A percentile compares a stretch with the other conserved stretches of the same genome.
Conservation (phyloP, 2,797 vertebrate species). For the Chloroceryle inda region DNA sequence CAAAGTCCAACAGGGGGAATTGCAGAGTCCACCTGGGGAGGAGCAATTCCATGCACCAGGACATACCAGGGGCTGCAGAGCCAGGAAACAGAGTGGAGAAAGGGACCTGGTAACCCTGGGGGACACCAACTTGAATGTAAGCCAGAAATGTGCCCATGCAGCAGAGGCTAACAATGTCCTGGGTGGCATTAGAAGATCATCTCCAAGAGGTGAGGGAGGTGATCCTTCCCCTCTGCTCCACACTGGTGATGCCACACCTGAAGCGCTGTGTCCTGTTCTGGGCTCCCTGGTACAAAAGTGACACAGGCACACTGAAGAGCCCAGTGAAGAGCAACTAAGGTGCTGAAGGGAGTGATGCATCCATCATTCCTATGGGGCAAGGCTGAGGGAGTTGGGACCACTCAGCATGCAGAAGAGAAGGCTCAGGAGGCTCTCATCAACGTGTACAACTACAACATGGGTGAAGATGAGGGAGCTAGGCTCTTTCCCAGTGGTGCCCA, state of each 20-base stretch:
- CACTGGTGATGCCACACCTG: not conserved
- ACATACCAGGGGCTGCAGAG: not conserved
- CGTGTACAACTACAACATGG: accelerated
- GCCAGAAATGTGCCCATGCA: not conserved
- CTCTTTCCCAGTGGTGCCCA: not conserved
- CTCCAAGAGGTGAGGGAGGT: not conserved
- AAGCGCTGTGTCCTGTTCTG: not conserved
- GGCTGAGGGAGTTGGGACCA: not conserved
- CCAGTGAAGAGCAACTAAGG: accelerated
- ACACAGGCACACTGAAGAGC: accelerated
- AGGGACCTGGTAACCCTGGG: not conserved
- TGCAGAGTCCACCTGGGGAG: not conserved
- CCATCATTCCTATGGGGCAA: not conserved
- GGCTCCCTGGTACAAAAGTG: not conserved
- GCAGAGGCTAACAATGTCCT: not conserved
- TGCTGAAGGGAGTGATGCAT: not conserved
- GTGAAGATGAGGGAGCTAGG: not conserved
- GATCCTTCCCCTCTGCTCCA: not conserved
- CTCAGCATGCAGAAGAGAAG: not conserved
- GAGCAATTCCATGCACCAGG: not conserved
- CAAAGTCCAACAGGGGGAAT: accelerated
- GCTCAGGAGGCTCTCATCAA: accelerated
- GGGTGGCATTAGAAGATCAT: accelerated
- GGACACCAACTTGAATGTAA: not conserved
- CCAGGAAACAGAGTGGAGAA: not conserved